Conservation (phyloP, 2,888 invertebrate species). For the Oligia latruncula region DNA sequence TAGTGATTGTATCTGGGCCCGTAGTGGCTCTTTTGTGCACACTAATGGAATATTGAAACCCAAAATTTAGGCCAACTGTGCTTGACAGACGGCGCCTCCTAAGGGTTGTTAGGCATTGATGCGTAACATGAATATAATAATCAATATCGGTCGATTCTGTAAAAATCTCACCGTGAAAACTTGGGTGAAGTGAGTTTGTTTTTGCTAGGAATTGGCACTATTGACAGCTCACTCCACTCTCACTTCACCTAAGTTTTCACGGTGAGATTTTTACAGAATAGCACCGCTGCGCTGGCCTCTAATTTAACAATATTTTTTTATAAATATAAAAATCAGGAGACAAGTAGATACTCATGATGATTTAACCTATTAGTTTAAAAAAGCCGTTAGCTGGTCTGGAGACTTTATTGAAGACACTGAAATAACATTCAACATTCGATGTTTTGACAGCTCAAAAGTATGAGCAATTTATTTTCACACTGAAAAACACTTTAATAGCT, state of each 20-base stretch:
- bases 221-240: too few species aligned
- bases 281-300: neutral
- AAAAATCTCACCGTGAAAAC: too few species aligned
- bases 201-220: too few species aligned
- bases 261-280: too few species aligned
- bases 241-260: too few species aligned
- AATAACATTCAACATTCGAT: neutral
- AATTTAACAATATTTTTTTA: neutral
- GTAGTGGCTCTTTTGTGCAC: slow-evolving; percentile 58
- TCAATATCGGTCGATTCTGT: too few species aligned
- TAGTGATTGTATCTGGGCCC: slow-evolving; percentile 52
- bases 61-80: slow-evolving; percentile 62
- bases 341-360: neutral
- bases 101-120: slow-evolving; percentile 14
- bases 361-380: neutral
- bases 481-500: neutral
- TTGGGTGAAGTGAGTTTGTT: too few species aligned
- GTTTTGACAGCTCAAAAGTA: neutral
- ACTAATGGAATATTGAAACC: slow-evolving; percentile 66
- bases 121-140: slow-evolving; percentile 10
- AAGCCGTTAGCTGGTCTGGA: neutral
- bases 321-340: neutral
- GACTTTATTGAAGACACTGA: neutral
- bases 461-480: neutral
- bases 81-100: slow-evolving; percentile 53